A percentile compares a stretch with the other conserved stretches of the same genome.
Conservation (phyloP, 2,888 invertebrate genomes). For the Acanthoscelides obtectus region DNA sequence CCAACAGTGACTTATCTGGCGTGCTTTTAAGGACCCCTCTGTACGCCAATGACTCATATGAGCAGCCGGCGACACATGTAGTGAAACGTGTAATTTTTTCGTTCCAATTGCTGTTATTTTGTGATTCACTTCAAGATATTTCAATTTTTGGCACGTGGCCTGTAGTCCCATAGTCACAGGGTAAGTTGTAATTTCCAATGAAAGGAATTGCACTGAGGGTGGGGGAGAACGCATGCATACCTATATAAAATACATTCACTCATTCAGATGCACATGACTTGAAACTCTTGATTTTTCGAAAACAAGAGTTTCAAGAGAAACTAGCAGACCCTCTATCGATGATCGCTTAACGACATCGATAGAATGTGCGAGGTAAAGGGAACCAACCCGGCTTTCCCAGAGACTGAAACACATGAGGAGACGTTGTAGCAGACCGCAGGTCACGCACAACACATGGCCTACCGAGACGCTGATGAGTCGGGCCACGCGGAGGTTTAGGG, state of each 20-base stretch:
- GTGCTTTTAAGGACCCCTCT: background rate
- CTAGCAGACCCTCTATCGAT: too few relatives aligned
- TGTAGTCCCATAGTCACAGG: background rate
- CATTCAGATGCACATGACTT: background rate
- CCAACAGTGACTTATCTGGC: too few relatives aligned
- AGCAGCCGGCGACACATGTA: conserved; percentile 13
- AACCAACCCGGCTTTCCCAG: too few relatives aligned
- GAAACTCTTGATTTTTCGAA: too few relatives aligned
- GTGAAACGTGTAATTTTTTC: conserved; percentile 41
- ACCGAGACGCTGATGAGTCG: too few relatives aligned
- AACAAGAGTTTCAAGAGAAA: too few relatives aligned
- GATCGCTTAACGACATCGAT: too few relatives aligned
- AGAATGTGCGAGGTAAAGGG: too few relatives aligned
- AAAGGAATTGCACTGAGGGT: background rate
- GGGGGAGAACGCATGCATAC: background rate
- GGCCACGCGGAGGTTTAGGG: too few relatives aligned
- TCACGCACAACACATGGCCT: too few relatives aligned
- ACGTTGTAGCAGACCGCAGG: too few relatives aligned
- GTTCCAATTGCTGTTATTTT: conserved; percentile 44
- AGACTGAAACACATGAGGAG: too few relatives aligned
- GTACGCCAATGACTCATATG: conserved; percentile 14
- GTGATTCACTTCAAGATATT: conserved; percentile 42
- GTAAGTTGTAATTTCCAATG: background rate
- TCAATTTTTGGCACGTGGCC: conserved; percentile 46
- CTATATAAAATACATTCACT: background rate